phyloP scores from a whole-genome alignment of 2,888 invertebrate species.

The Conus canariensis region DNA sequence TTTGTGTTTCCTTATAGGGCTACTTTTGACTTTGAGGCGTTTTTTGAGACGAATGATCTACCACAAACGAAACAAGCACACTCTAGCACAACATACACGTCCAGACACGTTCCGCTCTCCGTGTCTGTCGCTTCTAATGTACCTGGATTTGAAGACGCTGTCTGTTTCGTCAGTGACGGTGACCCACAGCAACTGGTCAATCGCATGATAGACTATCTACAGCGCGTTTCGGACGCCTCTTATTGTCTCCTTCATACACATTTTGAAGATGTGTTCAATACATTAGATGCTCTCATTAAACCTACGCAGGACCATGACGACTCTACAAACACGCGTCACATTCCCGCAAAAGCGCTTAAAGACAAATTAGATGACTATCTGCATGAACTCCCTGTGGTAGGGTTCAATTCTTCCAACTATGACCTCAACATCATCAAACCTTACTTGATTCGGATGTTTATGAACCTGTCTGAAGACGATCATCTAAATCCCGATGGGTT shows the following conservation, averaged over 20 bases:
- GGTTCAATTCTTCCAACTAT: not conserved
- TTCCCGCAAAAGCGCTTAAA: not conserved
- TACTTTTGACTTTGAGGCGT: not conserved
- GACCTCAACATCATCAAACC: slow-evolving; percentile 1
- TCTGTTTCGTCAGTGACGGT: not conserved
- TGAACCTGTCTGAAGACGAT: not conserved
- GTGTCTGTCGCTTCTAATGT: not conserved
- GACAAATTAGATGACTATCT: not conserved
- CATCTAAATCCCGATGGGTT: not conserved
- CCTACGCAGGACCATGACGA: too few species aligned
- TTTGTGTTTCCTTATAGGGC: not conserved
- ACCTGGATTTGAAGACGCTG: not conserved
- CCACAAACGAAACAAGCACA: not conserved
- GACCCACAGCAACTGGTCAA: not conserved
- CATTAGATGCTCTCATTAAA: not conserved
- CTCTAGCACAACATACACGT: not conserved
- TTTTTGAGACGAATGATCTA: not conserved
- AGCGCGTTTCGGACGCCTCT: not conserved
- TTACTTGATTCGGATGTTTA: not conserved
- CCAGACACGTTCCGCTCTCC: not conserved
- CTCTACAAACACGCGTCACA: not conserved
- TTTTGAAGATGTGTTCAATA: not conserved
- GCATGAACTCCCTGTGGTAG: not conserved
- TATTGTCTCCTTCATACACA: not conserved
- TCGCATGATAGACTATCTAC: not conserved